Conservation (phyloP, 2,797 vertebrate genomes). For the Tapirus indicus region DNA sequence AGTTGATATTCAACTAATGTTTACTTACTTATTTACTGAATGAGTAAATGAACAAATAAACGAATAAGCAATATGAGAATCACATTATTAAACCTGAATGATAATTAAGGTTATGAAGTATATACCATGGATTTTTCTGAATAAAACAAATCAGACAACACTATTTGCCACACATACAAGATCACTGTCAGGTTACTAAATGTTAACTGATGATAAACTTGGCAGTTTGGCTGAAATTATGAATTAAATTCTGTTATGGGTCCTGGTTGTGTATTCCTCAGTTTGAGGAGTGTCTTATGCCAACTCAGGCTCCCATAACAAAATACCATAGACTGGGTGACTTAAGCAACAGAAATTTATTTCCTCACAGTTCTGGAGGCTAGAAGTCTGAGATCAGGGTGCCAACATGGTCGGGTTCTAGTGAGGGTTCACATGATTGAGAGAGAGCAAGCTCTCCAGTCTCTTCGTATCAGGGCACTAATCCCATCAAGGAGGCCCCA, state of each 20-base stretch:
- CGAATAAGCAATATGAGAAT: not conserved
- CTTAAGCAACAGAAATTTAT: not conserved
- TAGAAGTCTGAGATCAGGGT: not conserved
- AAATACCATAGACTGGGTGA: not conserved
- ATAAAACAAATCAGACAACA: conserved; percentile 21
- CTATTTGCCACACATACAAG: not conserved
- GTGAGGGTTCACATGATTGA: not conserved
- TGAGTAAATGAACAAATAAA: not conserved
- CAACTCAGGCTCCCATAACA: not conserved
- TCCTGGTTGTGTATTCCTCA: not conserved
- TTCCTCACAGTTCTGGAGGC: not conserved
- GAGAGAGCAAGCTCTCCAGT: not conserved
- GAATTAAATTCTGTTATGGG: conserved; percentile 9
- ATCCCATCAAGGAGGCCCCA: not conserved
- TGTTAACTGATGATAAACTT: not conserved
- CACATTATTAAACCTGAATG: not conserved
- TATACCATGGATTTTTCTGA: not conserved
- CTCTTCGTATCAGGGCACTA: not conserved
- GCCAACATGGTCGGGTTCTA: not conserved
- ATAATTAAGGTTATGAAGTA: not conserved
- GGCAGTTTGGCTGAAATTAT: conserved; percentile 30
- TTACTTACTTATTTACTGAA: conserved; percentile 18
- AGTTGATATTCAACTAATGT: not conserved
- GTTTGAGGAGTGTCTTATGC: not conserved
- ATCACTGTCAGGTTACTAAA: not conserved